Evolutionary conservation across 1,140 invertebrate species (phyloP).

Genomic region (Ceratoteleas bidentatus): DNA sequence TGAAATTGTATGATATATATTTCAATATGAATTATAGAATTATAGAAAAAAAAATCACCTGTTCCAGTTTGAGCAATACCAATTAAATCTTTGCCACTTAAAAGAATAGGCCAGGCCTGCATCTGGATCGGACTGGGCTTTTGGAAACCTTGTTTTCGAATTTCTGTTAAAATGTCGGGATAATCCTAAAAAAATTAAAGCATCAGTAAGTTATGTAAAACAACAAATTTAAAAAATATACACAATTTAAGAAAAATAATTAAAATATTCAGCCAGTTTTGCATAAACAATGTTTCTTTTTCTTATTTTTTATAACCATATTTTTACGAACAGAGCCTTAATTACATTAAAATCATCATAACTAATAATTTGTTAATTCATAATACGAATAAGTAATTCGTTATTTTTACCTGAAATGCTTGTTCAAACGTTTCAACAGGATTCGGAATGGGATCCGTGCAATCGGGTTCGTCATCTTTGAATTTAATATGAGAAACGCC

Average conservation of each 20-base stretch:
- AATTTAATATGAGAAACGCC: conserved; percentile 81
- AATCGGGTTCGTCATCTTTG: conserved; percentile 75
- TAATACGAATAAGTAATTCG: background rate
- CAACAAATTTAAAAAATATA: too few species aligned
- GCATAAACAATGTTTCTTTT: background rate
- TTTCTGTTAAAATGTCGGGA: conserved; percentile 91
- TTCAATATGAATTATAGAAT: background rate
- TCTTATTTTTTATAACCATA: background rate
- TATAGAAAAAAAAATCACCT: conserved; percentile 80
- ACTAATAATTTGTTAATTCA: background rate
- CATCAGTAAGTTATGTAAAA: too few species aligned
- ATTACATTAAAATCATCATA: background rate
- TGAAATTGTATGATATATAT: too few species aligned
- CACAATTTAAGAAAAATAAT: too few species aligned
- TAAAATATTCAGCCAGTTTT: too few species aligned
- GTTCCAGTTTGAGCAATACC: conserved; percentile 97
- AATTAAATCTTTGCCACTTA: conserved; percentile 93
- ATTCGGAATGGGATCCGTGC: conserved; percentile 86
- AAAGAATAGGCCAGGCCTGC: conserved; percentile 94
- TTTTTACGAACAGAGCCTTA: too few species aligned
- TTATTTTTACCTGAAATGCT: conserved; percentile 83
- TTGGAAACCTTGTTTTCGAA: conserved; percentile 90
- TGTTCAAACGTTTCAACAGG: conserved; percentile 92
- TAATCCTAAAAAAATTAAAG: conserved; percentile 81
- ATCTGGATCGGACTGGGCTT: conserved; percentile 94